These are phyloP conservation scores for Carlito syrichta DNA, from an alignment of 2,113 vertebrate species.

Conservation along the genomic window DNA sequence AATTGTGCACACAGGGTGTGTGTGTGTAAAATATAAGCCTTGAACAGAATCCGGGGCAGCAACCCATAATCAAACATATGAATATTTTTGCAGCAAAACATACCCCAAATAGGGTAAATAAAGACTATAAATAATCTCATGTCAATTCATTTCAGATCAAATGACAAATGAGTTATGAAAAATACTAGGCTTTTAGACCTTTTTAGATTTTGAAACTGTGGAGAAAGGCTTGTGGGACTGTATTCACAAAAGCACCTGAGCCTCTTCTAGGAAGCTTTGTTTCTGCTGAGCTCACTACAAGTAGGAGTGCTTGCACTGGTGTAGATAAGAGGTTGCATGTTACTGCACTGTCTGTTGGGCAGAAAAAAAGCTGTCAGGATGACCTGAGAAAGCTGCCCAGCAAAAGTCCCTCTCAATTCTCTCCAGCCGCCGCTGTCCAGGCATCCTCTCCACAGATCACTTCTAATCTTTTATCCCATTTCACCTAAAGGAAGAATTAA, in stretches of 20 bases:
- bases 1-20: background rate
- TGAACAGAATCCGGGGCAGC: background rate
- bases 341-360: accelerated
- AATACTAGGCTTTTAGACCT: background rate
- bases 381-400: background rate
- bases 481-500: background rate
- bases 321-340: background rate
- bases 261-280: background rate
- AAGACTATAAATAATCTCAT: background rate
- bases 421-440: background rate
- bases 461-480: background rate
- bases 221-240: background rate
- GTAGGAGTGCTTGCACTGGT: no score
- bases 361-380: background rate
- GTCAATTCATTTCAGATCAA: background rate
- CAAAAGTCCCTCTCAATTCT: background rate
- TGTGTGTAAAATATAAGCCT: background rate
- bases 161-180: background rate
- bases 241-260: background rate
- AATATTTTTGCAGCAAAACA: background rate
- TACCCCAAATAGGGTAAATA: background rate
- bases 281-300: background rate
- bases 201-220: background rate
- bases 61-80: background rate
- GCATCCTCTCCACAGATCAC: background rate